These are phyloP conservation scores for Cryptus viduatorius DNA, from an alignment of 2,888 invertebrate species.

Conservation along the genomic window DNA sequence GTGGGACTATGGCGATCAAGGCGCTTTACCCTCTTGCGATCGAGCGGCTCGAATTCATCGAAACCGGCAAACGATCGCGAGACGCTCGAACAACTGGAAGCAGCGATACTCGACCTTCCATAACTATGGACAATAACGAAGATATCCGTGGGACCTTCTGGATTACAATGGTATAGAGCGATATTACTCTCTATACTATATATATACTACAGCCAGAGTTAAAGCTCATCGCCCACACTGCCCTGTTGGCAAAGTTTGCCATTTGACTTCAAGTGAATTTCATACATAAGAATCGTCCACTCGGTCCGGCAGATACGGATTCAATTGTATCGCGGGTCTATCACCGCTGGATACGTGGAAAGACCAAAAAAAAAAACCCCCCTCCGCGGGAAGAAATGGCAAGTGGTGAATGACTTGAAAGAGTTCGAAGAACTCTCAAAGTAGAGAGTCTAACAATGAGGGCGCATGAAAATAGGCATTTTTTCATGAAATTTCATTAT, in stretches of 20 bases:
- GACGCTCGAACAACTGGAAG: conserved; percentile 33
- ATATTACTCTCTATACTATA: conserved; percentile 36
- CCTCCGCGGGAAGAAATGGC: too few relatives aligned
- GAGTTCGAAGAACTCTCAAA: not conserved
- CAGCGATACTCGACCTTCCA: conserved; percentile 46
- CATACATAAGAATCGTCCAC: conserved; percentile 81
- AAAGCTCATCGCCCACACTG: conserved; percentile 44
- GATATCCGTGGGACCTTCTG: conserved; percentile 72
- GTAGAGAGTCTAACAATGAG: too few relatives aligned
- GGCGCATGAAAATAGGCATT: too few relatives aligned
- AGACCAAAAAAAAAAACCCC: not conserved
- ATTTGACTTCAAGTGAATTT: conserved; percentile 77
- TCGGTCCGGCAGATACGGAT: conserved; percentile 77
- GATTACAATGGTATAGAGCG: conserved; percentile 67
- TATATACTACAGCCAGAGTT: conserved; percentile 29
- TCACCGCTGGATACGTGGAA: conserved; percentile 17
- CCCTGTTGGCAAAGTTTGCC: conserved; percentile 61
- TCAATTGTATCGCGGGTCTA: conserved; percentile 78
- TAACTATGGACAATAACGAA: conserved; percentile 76
- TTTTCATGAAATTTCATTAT: too few relatives aligned
- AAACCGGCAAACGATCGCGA: conserved; percentile 34
- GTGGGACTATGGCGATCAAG: conserved; percentile 41
- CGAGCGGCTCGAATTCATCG: conserved; percentile 3
- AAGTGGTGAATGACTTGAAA: not conserved
- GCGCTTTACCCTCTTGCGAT: conserved; percentile 23